Percentiles rank a stretch among this genome's conserved stretches.
Evolutionary conservation across 2,113 vertebrate species (phyloP).

Genomic region (Ginglymostoma cirratum): DNA sequence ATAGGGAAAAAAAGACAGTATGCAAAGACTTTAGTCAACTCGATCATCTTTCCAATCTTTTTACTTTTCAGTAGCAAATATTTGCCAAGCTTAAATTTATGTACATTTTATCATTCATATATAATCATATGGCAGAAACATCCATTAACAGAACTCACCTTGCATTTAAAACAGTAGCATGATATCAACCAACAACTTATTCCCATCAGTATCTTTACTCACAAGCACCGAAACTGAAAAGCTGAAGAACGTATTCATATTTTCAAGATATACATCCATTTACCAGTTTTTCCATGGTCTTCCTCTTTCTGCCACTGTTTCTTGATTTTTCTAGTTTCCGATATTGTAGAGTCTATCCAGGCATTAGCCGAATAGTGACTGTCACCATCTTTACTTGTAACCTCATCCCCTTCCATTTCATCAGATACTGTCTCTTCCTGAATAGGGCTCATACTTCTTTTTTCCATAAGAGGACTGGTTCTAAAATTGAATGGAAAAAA

Average conservation of each 20-base stretch:
- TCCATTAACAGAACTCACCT: not conserved
- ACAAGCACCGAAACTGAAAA: not conserved
- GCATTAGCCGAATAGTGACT: slow-evolving; percentile 47
- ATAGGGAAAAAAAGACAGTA: not conserved
- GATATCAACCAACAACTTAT: not conserved
- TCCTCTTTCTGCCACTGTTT: slow-evolving; percentile 66
- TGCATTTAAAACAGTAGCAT: not conserved
- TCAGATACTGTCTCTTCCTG: slow-evolving; percentile 57
- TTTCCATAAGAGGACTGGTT: slow-evolving; percentile 47
- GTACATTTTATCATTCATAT: not conserved
- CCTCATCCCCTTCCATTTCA: slow-evolving; percentile 45
- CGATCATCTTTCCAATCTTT: not conserved
- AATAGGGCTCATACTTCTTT: slow-evolving; percentile 76
- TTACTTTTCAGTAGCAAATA: not conserved
- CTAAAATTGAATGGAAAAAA: not conserved
- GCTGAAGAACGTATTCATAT: not conserved
- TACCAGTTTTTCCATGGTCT: slow-evolving; percentile 61
- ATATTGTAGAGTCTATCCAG: slow-evolving; percentile 52
- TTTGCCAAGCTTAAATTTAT: not conserved
- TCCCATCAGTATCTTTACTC: not conserved
- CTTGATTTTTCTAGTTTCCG: slow-evolving; percentile 63
- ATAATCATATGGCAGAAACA: not conserved
- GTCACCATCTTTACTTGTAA: slow-evolving; percentile 46
- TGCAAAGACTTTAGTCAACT: not conserved
- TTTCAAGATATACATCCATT: slow-evolving; percentile 14